phyloP scores from a whole-genome alignment of 2,113 vertebrate species.

The Pelvicachromis taeniatus region DNA sequence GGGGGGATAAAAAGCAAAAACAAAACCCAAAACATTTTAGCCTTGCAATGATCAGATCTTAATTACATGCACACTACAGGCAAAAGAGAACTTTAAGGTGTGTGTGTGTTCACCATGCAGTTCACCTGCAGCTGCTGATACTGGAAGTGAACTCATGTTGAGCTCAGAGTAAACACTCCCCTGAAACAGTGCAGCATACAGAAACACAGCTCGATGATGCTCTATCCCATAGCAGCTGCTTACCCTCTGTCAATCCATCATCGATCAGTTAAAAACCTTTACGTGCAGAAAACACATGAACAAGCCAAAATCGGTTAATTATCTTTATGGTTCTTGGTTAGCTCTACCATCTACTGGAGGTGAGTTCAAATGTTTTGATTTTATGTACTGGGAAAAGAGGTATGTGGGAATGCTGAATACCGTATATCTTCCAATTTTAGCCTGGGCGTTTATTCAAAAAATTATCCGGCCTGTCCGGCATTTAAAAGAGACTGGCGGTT shows the following conservation, averaged over 20 bases:
- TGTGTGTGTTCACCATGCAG: not conserved
- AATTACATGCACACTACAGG: not conserved
- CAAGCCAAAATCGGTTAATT: not conserved
- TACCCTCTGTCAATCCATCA: not conserved
- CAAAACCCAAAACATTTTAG: not conserved
- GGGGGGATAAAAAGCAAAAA: not conserved
- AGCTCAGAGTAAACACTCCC: not conserved
- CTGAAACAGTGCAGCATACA: not conserved
- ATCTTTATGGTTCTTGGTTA: not conserved
- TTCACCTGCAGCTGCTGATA: not conserved
- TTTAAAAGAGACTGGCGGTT: too few species aligned
- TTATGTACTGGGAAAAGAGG: not conserved
- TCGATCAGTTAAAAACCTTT: slow-evolving; percentile 23
- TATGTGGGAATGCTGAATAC: not conserved
- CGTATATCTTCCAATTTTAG: too few species aligned
- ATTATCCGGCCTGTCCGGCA: too few species aligned
- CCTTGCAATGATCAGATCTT: not conserved
- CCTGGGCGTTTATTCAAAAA: too few species aligned
- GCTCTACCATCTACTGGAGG: not conserved
- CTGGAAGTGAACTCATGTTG: not conserved
- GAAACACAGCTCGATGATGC: not conserved
- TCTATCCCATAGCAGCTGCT: not conserved
- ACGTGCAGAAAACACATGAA: not conserved
- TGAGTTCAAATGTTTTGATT: not conserved
- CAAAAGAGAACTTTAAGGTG: not conserved